phyloP scores from a whole-genome alignment of 2,113 vertebrate species.

The Pycnonotus jocosus region DNA sequence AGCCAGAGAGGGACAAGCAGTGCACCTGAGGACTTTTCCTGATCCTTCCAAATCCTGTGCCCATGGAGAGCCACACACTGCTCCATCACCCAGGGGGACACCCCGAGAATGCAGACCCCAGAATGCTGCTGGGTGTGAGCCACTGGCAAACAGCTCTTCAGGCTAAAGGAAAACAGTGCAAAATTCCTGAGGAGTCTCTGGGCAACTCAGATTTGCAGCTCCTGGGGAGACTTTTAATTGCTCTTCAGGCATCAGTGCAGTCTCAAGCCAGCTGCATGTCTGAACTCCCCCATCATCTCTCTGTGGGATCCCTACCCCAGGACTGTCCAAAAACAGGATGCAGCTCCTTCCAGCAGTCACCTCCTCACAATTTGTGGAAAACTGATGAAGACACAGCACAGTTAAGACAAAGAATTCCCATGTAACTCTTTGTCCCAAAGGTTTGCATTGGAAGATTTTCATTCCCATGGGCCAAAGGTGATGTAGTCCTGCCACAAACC shows the following conservation, averaged over 20 bases:
- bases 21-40: not conserved
- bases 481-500: not conserved
- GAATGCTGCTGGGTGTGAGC: fast-evolving
- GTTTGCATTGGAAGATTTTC: not conserved
- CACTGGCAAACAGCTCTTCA: not conserved
- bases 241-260: not conserved
- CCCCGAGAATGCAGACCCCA: fast-evolving
- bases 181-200: not conserved
- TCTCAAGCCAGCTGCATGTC: not conserved
- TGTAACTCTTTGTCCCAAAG: fast-evolving
- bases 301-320: not conserved
- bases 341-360: not conserved
- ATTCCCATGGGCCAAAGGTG: not conserved
- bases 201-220: not conserved
- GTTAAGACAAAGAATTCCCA: not conserved
- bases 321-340: not conserved
- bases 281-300: not conserved
- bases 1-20: not conserved
- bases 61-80: not conserved
- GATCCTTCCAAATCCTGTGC: not conserved
- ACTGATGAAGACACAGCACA: not conserved
- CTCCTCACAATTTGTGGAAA: not conserved
- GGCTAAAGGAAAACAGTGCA: not conserved
- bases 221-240: not conserved
- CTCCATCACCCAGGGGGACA: not conserved